Evolutionary conservation across 2,797 vertebrate genomes (phyloP), one percentile per base, ranked within the genome.

Genomic region (Streptopelia turtur): DNA sequence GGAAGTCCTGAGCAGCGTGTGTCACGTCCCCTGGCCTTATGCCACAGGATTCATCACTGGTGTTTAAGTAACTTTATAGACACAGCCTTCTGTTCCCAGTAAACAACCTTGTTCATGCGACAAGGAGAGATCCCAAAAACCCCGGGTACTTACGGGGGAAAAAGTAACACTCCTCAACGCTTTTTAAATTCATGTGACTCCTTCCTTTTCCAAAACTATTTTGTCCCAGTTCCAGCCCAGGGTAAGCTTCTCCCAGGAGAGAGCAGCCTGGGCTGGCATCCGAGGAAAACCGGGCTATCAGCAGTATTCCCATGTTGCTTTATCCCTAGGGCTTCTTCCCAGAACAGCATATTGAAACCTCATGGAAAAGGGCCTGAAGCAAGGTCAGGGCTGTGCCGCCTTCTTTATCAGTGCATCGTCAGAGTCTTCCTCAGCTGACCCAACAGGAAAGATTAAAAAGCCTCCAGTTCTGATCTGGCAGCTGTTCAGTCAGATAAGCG

Each of bases 91-190:
- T 79, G 21, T 63, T 90, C 63, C 22, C 22, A 25, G 5, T 8
- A 16, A 3, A 31, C 81, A 65, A 18, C 33, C 31, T 52, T 59
- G 22, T 16, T 71, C 33, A 3, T 3, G 16, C 0, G 4, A 25
- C 20, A 47, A 30, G 49, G 15, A 78, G 14, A 16, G 30, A 49
- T 88, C 30, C 53, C 1, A 1, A 81, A 75, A 75, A 30, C 5
- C 6, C 25, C 1, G 13, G 22, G 6, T 64, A 50, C 13, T 55
- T 61, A 50, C 0, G 2, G 17, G 22, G 41, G 7, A 22, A 87
- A 87, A 89, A 90, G 33, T 39, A 76, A 90, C 84, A 4, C 53
- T 83, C 33, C 57, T 65, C 30, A 59, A 6, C 18, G 30, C 6
- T 74, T 47, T 91, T 61, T 53, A 35, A 68, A 53, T 65, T 81